These are phyloP conservation scores for Cheilosia urbana DNA, from an alignment of 2,888 invertebrate species.

Conservation along the genomic window DNA sequence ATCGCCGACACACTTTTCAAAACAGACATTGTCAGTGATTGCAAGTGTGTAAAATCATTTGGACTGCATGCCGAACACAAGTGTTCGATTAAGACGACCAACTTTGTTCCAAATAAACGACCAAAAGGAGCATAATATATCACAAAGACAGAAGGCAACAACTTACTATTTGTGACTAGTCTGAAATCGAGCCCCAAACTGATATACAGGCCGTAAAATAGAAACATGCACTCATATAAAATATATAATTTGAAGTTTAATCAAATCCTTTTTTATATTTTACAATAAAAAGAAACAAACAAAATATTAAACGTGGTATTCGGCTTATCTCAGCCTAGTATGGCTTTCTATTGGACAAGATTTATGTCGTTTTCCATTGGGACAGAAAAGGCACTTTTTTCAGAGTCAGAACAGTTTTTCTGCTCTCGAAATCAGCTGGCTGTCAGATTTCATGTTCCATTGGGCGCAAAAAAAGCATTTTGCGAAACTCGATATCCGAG, in stretches of 20 bases:
- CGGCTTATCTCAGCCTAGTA: no score
- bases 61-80: slow-evolving; percentile 81
- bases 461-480: no score
- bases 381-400: no score
- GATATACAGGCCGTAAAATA: background rate
- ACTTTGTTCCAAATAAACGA: slow-evolving; percentile 81
- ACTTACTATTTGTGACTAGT: background rate
- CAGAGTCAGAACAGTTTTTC: no score
- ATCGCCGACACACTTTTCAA: slow-evolving; percentile 83
- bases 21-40: slow-evolving; percentile 81
- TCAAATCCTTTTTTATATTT: slow-evolving; percentile 33
- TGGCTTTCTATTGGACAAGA: no score
- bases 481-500: no score
- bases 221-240: slow-evolving; percentile 7
- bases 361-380: no score
- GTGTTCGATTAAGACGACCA: slow-evolving; percentile 80
- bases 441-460: no score
- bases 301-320: no score
- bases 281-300: slow-evolving; percentile 20
- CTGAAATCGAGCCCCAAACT: background rate
- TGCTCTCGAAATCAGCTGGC: no score
- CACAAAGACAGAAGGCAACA: background rate
- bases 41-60: slow-evolving; percentile 78
- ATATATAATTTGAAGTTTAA: slow-evolving; percentile 9
- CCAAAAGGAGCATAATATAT: slow-evolving; percentile 76